phyloP scores from a whole-genome alignment of 2,113 vertebrate genomes.

The Donacobius atricapilla region DNA sequence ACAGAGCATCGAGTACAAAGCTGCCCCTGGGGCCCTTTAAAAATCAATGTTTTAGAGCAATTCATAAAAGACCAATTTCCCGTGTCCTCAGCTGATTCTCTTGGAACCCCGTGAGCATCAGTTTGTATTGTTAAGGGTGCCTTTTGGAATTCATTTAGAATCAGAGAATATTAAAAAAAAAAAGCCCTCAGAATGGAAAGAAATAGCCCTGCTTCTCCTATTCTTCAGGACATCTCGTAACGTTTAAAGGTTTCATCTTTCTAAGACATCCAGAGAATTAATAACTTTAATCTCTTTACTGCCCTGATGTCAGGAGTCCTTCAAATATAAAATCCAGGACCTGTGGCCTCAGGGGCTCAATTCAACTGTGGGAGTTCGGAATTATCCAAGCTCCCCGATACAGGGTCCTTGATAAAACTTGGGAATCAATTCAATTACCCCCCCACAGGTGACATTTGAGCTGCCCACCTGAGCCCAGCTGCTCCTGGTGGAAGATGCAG shows the following conservation, averaged over 20 bases:
- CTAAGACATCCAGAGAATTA: background rate
- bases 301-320: background rate
- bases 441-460: background rate
- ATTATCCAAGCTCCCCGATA: background rate
- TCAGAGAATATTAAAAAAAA: background rate
- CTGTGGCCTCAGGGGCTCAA: background rate
- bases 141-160: background rate
- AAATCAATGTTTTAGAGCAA: background rate
- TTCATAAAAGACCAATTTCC: background rate
- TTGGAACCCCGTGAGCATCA: background rate
- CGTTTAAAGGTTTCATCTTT: background rate
- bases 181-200: background rate
- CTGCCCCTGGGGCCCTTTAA: background rate
- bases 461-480: background rate
- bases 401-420: background rate
- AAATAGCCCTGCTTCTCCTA: background rate
- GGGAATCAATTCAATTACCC: background rate
- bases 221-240: background rate
- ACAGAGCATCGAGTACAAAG: background rate
- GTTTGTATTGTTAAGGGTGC: background rate
- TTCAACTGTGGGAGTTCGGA: background rate
- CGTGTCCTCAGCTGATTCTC: background rate
- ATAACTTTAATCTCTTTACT: background rate
- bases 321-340: background rate
- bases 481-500: background rate